phyloP scores from a whole-genome alignment of 2,113 vertebrate genomes.

The Microcebus lehilahytsara region DNA sequence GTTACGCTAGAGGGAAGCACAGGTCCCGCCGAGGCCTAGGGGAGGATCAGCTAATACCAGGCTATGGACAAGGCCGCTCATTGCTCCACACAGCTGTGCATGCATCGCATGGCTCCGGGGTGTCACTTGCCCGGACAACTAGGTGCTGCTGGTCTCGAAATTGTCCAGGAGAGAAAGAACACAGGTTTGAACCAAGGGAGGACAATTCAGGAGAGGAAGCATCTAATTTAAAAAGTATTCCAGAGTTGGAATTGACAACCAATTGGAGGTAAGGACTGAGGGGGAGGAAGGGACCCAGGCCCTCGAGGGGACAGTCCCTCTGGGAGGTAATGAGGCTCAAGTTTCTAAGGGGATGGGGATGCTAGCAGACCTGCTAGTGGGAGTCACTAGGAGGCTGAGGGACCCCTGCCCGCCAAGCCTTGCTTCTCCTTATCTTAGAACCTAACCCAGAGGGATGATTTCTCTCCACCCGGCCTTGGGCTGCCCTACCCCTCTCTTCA shows the following conservation, averaged over 20 bases:
- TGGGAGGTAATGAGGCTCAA: background rate
- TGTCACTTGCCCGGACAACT: background rate
- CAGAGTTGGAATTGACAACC: background rate
- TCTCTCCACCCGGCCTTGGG: background rate
- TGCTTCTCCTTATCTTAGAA: background rate
- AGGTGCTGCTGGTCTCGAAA: background rate
- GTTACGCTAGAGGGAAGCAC: background rate
- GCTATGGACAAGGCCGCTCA: background rate
- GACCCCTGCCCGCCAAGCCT: background rate
- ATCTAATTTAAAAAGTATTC: background rate
- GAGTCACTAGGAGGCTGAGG: background rate
- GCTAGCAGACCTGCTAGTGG: no score
- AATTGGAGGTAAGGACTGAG: background rate
- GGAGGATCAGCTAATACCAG: background rate
- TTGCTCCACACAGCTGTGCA: rapidly evolving
- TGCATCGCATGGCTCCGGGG: rapidly evolving
- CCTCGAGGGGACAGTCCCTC: background rate
- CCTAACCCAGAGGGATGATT: no score
- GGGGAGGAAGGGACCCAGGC: background rate
- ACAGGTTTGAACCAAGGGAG: background rate
- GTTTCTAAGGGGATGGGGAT: background rate
- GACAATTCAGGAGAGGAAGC: background rate
- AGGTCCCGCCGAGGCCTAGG: background rate
- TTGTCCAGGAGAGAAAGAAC: background rate
- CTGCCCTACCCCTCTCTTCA: background rate